Evolutionary conservation across 2,113 vertebrate genomes (phyloP).

Genomic region (Porphyrio hochstetteri): DNA sequence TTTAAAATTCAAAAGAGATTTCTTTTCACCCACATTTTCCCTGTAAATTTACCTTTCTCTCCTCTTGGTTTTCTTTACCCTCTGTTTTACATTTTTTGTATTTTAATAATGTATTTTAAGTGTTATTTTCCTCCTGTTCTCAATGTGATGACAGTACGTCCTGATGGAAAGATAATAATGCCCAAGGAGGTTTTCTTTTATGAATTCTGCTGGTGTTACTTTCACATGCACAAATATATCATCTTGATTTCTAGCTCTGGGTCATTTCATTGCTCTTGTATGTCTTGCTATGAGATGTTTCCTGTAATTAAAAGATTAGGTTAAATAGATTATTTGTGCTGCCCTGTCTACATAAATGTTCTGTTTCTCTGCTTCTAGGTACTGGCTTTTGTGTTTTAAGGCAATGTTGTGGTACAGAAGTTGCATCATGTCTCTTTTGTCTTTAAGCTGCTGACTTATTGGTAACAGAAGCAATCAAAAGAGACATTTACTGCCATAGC

Average conservation of each 20-base stretch:
- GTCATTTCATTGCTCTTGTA: conserved; percentile 63
- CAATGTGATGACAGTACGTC: conserved; percentile 56
- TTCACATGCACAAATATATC: conserved; percentile 44
- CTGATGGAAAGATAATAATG: conserved; percentile 67
- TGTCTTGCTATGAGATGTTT: conserved; percentile 60
- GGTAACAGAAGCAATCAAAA: conserved; percentile 30
- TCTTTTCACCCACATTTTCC: background rate
- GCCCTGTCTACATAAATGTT: conserved; percentile 49
- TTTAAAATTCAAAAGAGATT: background rate
- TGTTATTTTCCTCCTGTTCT: conserved; percentile 27
- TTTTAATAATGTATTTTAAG: conserved; percentile 13
- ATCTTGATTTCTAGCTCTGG: conserved; percentile 59
- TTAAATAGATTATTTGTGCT: conserved; percentile 64
- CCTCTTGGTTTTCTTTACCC: background rate
- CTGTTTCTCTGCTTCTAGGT: conserved; percentile 33
- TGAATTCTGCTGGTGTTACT: conserved; percentile 67
- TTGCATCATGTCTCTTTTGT: conserved; percentile 50
- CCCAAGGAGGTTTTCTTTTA: conserved; percentile 63
- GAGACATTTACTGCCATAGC: conserved; percentile 28
- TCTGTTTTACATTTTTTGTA: conserved; percentile 20
- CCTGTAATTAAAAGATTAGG: conserved; percentile 63
- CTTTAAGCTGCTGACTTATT: conserved; percentile 47
- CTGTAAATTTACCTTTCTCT: background rate
- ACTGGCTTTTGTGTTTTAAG: conserved; percentile 56
- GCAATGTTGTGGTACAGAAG: conserved; percentile 5